A percentile compares a stretch with the other conserved stretches of the same genome.
These are phyloP conservation scores for Orycteropus afer DNA, from an alignment of 2,113 vertebrate species.

Conservation along the genomic window DNA sequence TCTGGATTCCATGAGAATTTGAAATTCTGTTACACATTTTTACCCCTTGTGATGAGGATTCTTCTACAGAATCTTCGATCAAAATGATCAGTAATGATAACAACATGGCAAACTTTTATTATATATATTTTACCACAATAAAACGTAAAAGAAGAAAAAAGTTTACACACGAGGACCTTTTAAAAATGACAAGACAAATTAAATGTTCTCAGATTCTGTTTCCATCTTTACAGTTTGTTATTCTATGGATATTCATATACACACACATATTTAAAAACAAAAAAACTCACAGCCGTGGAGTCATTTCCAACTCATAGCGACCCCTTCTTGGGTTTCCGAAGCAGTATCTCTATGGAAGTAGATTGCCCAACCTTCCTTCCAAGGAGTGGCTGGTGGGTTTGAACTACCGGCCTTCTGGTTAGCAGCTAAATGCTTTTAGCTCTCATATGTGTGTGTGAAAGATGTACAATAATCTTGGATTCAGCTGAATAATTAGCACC, in stretches of 20 bases:
- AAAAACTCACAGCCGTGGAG: too few species aligned
- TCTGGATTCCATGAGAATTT: not conserved
- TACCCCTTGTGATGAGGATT: not conserved
- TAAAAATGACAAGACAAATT: not conserved
- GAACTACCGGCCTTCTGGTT: too few species aligned
- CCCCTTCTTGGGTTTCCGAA: too few species aligned
- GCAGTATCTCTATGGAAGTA: too few species aligned
- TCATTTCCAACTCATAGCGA: too few species aligned
- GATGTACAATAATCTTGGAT: not conserved
- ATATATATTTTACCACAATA: not conserved
- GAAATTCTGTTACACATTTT: not conserved
- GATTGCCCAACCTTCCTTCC: too few species aligned
- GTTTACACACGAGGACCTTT: slow-evolving; percentile 19
- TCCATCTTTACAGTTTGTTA: slow-evolving; percentile 29
- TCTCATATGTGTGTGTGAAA: not conserved
- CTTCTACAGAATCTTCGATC: not conserved
- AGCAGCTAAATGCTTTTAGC: too few species aligned
- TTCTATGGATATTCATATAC: not conserved
- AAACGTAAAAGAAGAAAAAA: not conserved
- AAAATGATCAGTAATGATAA: not conserved
- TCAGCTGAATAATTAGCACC: slow-evolving; percentile 39
- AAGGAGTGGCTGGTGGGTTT: too few species aligned
- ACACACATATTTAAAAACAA: too few species aligned
- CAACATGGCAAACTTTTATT: not conserved
- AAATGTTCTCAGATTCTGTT: slow-evolving; percentile 5